These are phyloP conservation scores for Cyanoderma ruficeps DNA, from an alignment of 2,113 vertebrate genomes.

Conservation along the genomic window DNA sequence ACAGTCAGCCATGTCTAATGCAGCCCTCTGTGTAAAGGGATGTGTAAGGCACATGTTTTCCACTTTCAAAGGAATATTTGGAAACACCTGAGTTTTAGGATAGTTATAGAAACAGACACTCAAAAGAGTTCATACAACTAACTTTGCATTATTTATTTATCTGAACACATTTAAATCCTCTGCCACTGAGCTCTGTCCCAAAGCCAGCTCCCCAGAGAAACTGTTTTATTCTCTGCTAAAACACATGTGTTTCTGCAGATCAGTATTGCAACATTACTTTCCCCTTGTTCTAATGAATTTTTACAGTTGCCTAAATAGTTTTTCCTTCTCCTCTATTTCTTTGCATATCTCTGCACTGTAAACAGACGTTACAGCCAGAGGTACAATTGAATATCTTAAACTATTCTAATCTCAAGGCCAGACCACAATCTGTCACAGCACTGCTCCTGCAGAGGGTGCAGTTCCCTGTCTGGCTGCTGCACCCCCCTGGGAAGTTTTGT, in stretches of 20 bases:
- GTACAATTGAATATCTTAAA: background rate
- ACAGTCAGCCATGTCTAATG: background rate
- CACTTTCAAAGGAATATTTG: background rate
- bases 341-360: background rate
- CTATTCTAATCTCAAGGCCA: background rate
- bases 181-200: background rate
- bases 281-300: background rate
- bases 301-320: background rate
- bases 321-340: background rate
- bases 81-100: background rate
- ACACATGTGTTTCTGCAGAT: background rate
- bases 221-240: background rate
- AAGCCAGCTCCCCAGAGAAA: background rate
- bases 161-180: background rate
- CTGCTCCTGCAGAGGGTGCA: background rate
- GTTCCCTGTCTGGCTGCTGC: background rate
- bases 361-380: background rate
- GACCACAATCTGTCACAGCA: background rate
- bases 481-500: background rate
- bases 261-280: background rate
- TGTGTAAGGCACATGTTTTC: background rate
- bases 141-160: background rate
- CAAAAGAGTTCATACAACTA: background rate
- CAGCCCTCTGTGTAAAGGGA: background rate
- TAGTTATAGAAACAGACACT: background rate